Evolutionary conservation across 2,113 vertebrate species (phyloP), one percentile per base, ranked within the genome.

Genomic region (Haemorhous mexicanus): DNA sequence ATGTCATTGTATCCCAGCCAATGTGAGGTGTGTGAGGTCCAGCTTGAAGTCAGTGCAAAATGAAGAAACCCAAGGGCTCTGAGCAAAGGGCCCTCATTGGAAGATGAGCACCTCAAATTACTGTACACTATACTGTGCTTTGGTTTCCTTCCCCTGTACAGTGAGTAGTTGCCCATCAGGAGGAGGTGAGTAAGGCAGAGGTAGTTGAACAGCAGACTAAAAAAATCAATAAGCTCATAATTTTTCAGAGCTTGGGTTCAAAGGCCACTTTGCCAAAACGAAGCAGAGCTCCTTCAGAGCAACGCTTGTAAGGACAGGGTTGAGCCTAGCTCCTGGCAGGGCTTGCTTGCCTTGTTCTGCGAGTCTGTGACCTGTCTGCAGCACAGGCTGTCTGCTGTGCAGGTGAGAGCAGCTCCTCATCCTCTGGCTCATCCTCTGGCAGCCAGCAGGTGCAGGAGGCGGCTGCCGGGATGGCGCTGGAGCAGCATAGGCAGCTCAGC

Each of bases 391-490:
- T 23, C 46, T 87, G 5, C 74, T 35, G 79, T 33, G 41, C 68
- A 39, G 85, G 82, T 82, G 85, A 58, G 62, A 64, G 74, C 90
- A 76, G 11, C 53, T 62, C 80, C 14, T 62, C 68, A 41, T 69
- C 12, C 1, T 9, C 78, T 90, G 94, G 78, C 89, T 62, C 67
- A 41, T 69, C 12, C 1, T 7, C 78, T 91, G 94, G 78, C 89
- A 81, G 89, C 0, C 3, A 55, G 64, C 4, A 2, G 49, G 5
- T 30, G 56, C 8, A 0, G 61, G 76, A 49, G 43, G 33, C 10
- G 0, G n/a, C 72, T 66, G 63, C 73, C 0, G 0, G 72, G 59
- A 46, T 3, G 5, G 55, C 2, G 6, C 66, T 68, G 69, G 21
- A 74, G n/a, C 70, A 68, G 21, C 5, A 1, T 27, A 1, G 17